Base-by-base conservation (phyloP, 2,113 vertebrate species). In the Cephalopterus ornatus region DNA sequence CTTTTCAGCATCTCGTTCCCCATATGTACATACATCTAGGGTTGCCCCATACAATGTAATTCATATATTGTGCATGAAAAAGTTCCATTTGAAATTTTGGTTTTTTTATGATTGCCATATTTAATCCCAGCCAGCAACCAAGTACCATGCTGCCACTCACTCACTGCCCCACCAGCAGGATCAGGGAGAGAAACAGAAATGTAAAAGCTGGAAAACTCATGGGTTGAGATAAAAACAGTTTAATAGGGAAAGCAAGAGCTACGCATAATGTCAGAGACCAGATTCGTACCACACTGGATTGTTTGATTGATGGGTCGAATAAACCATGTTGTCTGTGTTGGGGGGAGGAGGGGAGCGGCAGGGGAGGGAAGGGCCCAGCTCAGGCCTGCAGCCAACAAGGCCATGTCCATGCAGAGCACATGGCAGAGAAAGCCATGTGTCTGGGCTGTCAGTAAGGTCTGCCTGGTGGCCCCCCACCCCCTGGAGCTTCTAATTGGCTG, bases 51-150 rank as follows among this genome's bases (percentile, higher is more conserved):
- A 47, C 21, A 46, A 46, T 22, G 19, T 1, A 46, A 74, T 49
- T 87, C 0, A 30, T 39, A 50, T 3, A 11, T 3, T 19, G 2
- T 9, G 2, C 50, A 33, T n/a, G n/a, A 3, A 84, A 78, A 42
- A 78, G 44, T 39, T 16, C 2, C 0, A 21, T 67, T 76, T 62
- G 2, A 62, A 63, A 80, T 63, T 56, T 68, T 33, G 6, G 15
- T 85, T 81, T 73, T 11, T 62, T 89, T 63, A 47, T 50, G 9
- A 28, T 50, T 66, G 18, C 22, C 5, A 10, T 33, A 73, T 58
- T 73, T 44, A 66, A 58, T 14, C 22, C 26, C 50, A 33, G 33
- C 27, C 37, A 52, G 37, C 22, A 58, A 28, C 22, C 39, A 33
- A 50, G 37, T 33, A 28, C 50, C 50, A 58, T 10, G 17, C 3